A percentile compares a stretch with the other conserved stretches of the same genome.
phyloP scores from a whole-genome alignment of 1,140 invertebrate genomes.

The Nixonia krombeini region DNA sequence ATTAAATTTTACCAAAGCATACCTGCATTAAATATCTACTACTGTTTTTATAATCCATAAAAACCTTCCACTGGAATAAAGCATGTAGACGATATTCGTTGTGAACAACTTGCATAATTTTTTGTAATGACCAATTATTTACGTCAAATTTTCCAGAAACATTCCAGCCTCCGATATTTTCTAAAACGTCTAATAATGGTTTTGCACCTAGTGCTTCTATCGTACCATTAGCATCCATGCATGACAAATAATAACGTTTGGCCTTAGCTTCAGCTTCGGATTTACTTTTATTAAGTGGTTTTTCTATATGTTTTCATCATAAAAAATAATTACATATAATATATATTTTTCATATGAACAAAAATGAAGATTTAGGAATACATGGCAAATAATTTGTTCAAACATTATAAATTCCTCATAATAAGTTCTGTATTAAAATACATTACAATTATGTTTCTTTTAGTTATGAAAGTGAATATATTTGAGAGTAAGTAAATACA shows the following conservation, averaged over 20 bases:
- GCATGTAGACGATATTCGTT: slow-evolving; percentile 91
- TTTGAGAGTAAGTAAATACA: too few relatives aligned
- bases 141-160: slow-evolving; percentile 76
- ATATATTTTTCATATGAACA: too few relatives aligned
- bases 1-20: slow-evolving; percentile 53
- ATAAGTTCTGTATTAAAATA: too few relatives aligned
- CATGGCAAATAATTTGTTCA: too few relatives aligned
- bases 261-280: slow-evolving; percentile 91
- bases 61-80: slow-evolving; percentile 91
- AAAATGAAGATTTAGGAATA: too few relatives aligned
- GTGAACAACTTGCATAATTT: slow-evolving; percentile 83
- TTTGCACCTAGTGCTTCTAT: slow-evolving; percentile 86
- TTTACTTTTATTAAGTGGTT: slow-evolving; percentile 74
- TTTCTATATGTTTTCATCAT: slow-evolving; percentile 70
- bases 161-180: slow-evolving; percentile 84
- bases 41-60: slow-evolving; percentile 94
- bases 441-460: too few relatives aligned
- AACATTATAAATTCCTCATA: too few relatives aligned
- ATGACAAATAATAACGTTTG: slow-evolving; percentile 91
- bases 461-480: too few relatives aligned
- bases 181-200: slow-evolving; percentile 85
- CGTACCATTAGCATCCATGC: slow-evolving; percentile 93
- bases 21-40: slow-evolving; percentile 89
- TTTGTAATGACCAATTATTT: slow-evolving; percentile 83
- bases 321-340: too few relatives aligned